These are phyloP conservation scores for Mastomys natalensis DNA, from an alignment of 2,113 vertebrate genomes.

Conservation along the genomic window DNA sequence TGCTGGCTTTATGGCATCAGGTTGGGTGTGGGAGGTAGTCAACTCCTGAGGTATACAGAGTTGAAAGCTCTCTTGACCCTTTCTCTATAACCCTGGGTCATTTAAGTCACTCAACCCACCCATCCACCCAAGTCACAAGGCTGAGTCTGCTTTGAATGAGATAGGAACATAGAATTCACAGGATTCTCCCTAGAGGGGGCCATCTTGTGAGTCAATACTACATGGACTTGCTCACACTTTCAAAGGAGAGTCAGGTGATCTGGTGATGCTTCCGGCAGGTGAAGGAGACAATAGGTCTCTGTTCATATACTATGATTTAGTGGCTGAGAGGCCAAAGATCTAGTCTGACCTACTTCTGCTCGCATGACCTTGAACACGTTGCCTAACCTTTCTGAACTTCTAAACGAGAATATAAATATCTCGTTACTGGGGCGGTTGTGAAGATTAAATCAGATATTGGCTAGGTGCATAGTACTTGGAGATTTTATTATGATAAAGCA, in stretches of 20 bases:
- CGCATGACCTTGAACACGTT: constrained; percentile 49
- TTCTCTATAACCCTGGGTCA: no score
- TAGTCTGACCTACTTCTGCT: not conserved
- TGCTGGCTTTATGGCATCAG: no score
- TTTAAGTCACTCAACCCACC: not conserved
- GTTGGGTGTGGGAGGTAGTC: no score
- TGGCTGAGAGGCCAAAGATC: not conserved
- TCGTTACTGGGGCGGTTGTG: constrained; percentile 42
- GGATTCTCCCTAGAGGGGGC: not conserved
- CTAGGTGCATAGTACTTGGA: constrained; percentile 55
- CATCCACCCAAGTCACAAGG: not conserved
- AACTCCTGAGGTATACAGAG: no score
- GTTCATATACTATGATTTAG: not conserved
- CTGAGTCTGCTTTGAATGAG: not conserved
- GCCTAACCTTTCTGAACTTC: constrained; percentile 30
- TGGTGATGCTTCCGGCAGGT: not conserved
- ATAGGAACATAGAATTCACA: not conserved
- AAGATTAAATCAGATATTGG: constrained; percentile 63
- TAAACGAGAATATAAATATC: constrained; percentile 4
- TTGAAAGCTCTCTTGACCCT: no score
- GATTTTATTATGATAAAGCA: constrained; percentile 67
- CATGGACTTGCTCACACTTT: not conserved
- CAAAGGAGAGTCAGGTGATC: not conserved
- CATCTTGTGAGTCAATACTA: not conserved
- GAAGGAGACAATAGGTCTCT: not conserved